Evolutionary conservation across 2,113 vertebrate genomes (phyloP).

Genomic region (Vulpes ferrilata): DNA sequence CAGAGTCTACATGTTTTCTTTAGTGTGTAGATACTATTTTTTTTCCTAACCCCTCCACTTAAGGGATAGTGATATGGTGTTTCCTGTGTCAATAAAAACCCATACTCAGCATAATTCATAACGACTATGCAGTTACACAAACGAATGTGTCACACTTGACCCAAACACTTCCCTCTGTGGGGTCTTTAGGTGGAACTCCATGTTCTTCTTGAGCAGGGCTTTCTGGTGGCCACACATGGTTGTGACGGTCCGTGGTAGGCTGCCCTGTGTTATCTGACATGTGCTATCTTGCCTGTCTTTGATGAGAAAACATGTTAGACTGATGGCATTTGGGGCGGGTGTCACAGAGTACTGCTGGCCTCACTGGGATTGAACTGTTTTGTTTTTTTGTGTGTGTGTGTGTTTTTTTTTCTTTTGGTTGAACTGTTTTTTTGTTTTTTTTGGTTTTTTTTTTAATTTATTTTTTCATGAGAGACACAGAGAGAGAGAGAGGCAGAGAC

Average conservation of each 20-base stretch:
- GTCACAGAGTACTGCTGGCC: accelerated
- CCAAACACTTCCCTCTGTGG: neutral
- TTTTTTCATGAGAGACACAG: too few relatives aligned
- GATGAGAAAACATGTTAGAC: accelerated
- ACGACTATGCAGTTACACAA: accelerated
- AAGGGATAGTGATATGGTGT: neutral
- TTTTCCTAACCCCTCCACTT: neutral
- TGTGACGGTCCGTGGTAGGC: accelerated
- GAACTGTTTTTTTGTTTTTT: too few relatives aligned
- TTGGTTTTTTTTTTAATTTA: too few relatives aligned
- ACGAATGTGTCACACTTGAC: accelerated
- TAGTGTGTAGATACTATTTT: neutral
- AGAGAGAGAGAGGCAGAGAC: too few relatives aligned
- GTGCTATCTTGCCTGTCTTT: accelerated
- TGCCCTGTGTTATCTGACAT: accelerated
- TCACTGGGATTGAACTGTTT: neutral
- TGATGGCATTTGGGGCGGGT: accelerated
- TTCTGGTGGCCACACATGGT: too few relatives aligned
- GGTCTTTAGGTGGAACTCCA: neutral
- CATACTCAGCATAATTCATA: accelerated
- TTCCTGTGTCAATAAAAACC: neutral
- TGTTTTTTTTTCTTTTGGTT: too few relatives aligned
- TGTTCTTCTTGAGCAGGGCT: neutral
- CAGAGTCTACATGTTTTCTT: accelerated
- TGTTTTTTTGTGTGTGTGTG: too few relatives aligned